phyloP scores from a whole-genome alignment of 2,888 invertebrate genomes.

The Ichneumoninae sp. region DNA sequence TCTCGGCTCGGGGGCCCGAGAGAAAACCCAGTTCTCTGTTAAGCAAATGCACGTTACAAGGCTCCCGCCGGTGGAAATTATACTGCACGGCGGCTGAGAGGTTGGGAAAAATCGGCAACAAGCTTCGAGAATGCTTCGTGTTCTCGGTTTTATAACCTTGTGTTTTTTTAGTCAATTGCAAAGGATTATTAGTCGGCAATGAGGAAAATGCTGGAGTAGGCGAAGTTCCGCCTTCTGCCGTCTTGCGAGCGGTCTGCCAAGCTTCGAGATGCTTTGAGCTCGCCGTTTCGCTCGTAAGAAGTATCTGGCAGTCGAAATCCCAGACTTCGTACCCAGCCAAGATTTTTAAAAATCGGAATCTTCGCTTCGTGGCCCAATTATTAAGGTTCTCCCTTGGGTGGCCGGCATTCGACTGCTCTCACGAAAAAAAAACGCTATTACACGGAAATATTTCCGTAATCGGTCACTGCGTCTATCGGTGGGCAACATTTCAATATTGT shows the following conservation, averaged over 20 bases:
- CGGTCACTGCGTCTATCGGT: neutral
- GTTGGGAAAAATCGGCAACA: conserved; percentile 53
- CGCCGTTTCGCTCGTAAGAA: no score
- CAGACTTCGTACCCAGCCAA: neutral
- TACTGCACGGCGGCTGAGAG: conserved; percentile 30
- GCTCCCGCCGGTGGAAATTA: conserved; percentile 52
- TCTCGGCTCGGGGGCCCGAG: conserved; percentile 28
- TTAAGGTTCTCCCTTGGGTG: neutral
- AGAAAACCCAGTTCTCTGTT: neutral
- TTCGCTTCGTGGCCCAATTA: neutral
- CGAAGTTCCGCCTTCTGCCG: no score
- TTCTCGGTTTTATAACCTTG: conserved; percentile 41
- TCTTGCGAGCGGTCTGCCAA: no score
- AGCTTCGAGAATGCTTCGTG: conserved; percentile 44
- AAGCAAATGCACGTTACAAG: conserved; percentile 41
- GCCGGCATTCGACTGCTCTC: neutral
- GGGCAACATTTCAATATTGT: conserved; percentile 10
- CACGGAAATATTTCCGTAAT: neutral
- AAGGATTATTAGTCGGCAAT: neutral
- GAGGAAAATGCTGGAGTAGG: neutral
- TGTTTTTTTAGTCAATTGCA: neutral
- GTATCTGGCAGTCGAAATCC: no score
- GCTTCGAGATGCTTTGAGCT: no score
- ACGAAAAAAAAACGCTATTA: neutral
- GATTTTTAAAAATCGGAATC: neutral